Evolutionary conservation across 2,888 invertebrate genomes (phyloP), one percentile per base, ranked within the genome.

Genomic region (Caenorhabditis doughertyi): DNA sequence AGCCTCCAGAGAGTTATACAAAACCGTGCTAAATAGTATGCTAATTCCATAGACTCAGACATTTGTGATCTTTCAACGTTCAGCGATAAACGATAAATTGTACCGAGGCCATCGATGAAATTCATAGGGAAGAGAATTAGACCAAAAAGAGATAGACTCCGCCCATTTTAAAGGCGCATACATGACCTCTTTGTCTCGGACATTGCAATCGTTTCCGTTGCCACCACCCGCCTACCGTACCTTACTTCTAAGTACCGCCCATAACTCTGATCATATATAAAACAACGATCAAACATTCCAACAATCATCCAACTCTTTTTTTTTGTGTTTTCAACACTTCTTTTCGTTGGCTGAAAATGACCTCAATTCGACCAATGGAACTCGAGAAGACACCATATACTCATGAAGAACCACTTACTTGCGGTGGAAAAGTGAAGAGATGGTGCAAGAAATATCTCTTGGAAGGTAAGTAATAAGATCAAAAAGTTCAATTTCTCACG

Each of bases 381-480:
- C 60, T 82, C 29, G 73, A 82, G 29, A 79, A 79, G 58, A 76
- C 74, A 18, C 74, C 83, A 13, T 82, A 84, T 53, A 77, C 79
- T 8, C 71, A 64, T 3, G 79, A 79, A 44, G 82, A 85, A 42
- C 77, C 80, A 16, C 68, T 85, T 18, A 80, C 82, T 47, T 79
- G 81, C 29, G 80, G 80, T 18, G 84, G 70, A 62, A 84, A 85
- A 55, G 79, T 72, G 18, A 85, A 84, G 60, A 77, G 72, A 79
- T 85, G 85, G 85, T 83, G 81, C 68, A 81, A 79, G 29, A 86
- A 86, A 47, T 86, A 86, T 62, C 76, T 86, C 18, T 64, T 86
- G 5, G 86, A 86, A 83, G 86, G 85, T 85, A 55, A 49, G 60
- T 44, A 39, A 27, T 62, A 32, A 5, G 13, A 42, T 42, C 13